phyloP scores from a whole-genome alignment of 2,797 vertebrate species.

The Bovichtus diacanthus region DNA sequence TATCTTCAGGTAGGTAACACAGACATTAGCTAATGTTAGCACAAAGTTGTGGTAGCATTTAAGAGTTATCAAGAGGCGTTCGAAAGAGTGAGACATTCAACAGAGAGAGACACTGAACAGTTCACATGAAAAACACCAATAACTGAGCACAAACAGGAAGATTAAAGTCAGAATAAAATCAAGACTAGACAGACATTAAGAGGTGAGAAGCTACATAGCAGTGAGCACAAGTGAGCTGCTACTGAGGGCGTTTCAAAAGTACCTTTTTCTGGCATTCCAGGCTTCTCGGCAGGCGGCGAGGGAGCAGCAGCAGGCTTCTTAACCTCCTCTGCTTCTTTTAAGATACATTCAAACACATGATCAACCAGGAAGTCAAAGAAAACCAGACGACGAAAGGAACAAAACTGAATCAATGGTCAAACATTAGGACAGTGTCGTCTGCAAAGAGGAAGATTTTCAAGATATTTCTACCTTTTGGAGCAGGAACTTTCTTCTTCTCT shows the following conservation, averaged over 20 bases:
- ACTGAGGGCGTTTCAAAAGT: conserved; percentile 7
- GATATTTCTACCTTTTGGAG: conserved; percentile 79
- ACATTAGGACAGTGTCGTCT: conserved; percentile 12
- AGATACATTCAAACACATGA: conserved; percentile 59
- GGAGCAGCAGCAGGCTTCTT: conserved; percentile 55
- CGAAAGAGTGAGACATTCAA: conserved; percentile 20
- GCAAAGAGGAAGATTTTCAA: conserved; percentile 7
- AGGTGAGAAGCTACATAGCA: conserved; percentile 10
- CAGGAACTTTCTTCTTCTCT: conserved; percentile 72
- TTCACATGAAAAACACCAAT: not conserved
- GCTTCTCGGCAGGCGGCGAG: conserved; percentile 39
- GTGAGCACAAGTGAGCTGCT: not conserved
- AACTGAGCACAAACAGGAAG: not conserved
- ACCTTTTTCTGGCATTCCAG: conserved; percentile 74
- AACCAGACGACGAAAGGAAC: not conserved
- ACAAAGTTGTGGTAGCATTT: conserved; percentile 3
- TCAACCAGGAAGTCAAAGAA: conserved; percentile 20
- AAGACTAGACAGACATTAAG: conserved; percentile 35
- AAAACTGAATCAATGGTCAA: conserved; percentile 2
- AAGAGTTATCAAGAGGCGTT: conserved; percentile 41
- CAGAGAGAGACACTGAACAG: not conserved
- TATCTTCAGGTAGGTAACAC: conserved; percentile 84
- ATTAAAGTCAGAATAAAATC: too few species aligned
- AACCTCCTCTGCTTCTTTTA: conserved; percentile 68
- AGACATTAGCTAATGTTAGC: conserved; percentile 77